These are phyloP conservation scores for Oncorhynchus nerka DNA, from an alignment of 2,113 vertebrate species.

Conservation along the genomic window DNA sequence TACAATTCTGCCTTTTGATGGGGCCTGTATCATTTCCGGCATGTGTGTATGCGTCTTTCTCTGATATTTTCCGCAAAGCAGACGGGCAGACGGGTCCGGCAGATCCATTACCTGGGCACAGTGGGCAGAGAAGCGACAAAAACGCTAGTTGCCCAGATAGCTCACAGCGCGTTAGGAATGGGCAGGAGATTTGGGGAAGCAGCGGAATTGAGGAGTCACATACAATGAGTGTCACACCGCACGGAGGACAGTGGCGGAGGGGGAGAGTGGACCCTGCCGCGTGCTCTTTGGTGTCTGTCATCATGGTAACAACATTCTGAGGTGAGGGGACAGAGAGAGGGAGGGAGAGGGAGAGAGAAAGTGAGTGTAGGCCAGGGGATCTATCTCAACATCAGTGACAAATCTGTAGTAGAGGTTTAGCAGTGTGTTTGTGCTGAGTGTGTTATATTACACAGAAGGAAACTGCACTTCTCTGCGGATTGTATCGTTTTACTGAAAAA, in stretches of 20 bases:
- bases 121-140: conserved; percentile 47
- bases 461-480: not conserved
- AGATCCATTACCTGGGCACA: conserved; percentile 69
- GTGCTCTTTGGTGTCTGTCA: conserved; percentile 5
- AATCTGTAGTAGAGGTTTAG: not conserved
- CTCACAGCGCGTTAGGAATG: conserved; percentile 69
- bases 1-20: conserved; percentile 51
- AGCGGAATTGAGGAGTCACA: conserved; percentile 78
- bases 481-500: not conserved
- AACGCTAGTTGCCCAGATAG: conserved; percentile 63
- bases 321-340: not conserved
- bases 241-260: conserved; percentile 38
- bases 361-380: not conserved
- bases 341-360: too few species aligned
- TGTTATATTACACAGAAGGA: not conserved
- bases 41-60: not conserved
- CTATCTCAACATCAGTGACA: not conserved
- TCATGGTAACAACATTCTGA: conserved; percentile 6
- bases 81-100: conserved; percentile 38
- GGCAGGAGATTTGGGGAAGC: conserved; percentile 75
- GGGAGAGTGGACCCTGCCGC: conserved; percentile 19
- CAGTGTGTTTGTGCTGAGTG: not conserved
- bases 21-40: conserved; percentile 6
- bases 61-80: conserved; percentile 53
- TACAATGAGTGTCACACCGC: conserved; percentile 69